Conservation (phyloP, 2,113 vertebrate species). For the Enhydra lutris region DNA sequence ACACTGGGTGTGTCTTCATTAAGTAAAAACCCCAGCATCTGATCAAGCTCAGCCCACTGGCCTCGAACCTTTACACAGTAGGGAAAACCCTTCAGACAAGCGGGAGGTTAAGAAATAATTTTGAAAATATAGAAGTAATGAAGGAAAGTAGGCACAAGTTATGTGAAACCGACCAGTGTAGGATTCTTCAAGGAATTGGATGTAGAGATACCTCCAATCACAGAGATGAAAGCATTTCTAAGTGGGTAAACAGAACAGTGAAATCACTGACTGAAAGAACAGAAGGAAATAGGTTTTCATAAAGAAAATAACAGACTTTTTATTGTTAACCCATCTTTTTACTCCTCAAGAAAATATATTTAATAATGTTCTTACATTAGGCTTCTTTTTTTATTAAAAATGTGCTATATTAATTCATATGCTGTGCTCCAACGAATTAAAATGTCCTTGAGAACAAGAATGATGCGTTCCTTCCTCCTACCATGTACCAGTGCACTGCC, state of each 20-base stretch:
- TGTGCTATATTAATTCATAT: no score
- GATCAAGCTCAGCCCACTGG: neutral
- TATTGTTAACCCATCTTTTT: neutral
- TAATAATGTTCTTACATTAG: neutral
- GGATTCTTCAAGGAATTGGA: neutral
- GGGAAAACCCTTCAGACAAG: neutral
- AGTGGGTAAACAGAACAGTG: no score
- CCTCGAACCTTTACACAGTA: neutral
- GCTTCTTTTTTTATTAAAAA: neutral
- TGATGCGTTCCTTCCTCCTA: neutral
- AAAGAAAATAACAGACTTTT: neutral
- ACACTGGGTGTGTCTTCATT: rapidly evolving
- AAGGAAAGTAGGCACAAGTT: neutral
- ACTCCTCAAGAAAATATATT: neutral
- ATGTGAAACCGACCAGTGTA: neutral
- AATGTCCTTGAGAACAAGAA: neutral
- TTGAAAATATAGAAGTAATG: neutral
- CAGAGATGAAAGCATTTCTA: neutral
- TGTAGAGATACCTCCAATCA: no score
- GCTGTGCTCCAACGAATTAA: neutral
- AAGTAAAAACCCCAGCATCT: neutral
- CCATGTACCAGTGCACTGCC: no score
- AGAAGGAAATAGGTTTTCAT: neutral
- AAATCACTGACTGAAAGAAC: neutral
- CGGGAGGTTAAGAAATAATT: neutral